These are phyloP conservation scores for Calameuta idolon DNA, from an alignment of 2,888 invertebrate genomes.

Conservation along the genomic window DNA sequence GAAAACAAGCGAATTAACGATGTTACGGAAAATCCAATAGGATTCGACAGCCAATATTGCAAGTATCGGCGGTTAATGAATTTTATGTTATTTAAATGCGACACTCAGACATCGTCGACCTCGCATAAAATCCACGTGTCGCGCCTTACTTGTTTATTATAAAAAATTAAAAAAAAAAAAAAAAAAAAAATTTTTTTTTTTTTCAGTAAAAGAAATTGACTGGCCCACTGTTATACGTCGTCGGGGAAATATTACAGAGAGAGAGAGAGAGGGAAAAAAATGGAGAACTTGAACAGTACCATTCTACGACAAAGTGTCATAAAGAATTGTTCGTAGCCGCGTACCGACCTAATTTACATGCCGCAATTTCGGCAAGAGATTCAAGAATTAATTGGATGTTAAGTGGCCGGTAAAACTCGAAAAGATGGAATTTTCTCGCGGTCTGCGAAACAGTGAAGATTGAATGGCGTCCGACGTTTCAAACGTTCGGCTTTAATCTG, in stretches of 20 bases:
- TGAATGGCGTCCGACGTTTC: no score
- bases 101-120: background rate
- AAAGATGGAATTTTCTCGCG: no score
- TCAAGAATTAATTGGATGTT: background rate
- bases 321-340: background rate
- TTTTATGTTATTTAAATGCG: background rate
- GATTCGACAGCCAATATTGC: background rate
- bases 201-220: background rate
- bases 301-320: no score
- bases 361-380: background rate
- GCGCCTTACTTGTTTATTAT: no score
- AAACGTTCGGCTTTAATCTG: no score
- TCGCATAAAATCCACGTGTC: background rate
- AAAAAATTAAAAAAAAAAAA: no score
- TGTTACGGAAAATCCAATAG: background rate
- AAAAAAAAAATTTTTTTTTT: no score
- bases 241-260: background rate
- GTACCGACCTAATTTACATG: background rate
- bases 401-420: background rate
- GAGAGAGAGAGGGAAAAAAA: fast-evolving
- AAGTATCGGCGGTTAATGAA: background rate
- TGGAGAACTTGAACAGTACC: no score
- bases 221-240: no score
- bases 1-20: background rate
- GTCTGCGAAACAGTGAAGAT: no score